phyloP scores from a whole-genome alignment of 2,888 invertebrate genomes.

The Blastobasis lacticolella region DNA sequence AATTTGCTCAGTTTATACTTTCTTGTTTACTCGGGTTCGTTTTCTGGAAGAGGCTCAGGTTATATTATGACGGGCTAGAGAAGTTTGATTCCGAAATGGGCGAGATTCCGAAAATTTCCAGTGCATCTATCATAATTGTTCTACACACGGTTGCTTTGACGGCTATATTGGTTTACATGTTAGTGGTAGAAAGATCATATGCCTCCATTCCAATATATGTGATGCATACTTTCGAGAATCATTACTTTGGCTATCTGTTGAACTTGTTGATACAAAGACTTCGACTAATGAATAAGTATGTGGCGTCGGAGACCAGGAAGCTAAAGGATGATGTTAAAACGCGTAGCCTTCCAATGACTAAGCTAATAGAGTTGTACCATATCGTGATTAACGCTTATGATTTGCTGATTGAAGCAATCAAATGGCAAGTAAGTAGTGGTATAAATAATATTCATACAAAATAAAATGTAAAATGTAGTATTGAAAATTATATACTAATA shows the following conservation, averaged over 20 bases:
- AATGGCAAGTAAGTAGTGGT: conserved; percentile 45
- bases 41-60: conserved; percentile 27
- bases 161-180: conserved; percentile 7
- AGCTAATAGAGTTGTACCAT: conserved; percentile 43
- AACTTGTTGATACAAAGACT: conserved; percentile 36
- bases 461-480: background rate
- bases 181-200: conserved; percentile 2
- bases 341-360: conserved; percentile 23
- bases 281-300: conserved; percentile 36
- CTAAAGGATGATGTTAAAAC: conserved; percentile 20
- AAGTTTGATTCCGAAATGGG: conserved; percentile 36
- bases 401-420: conserved; percentile 40
- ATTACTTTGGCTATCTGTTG: conserved; percentile 41
- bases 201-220: conserved; percentile 20
- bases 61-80: conserved; percentile 31
- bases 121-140: conserved; percentile 27
- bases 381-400: conserved; percentile 38
- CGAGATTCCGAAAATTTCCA: conserved; percentile 28
- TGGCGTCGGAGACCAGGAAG: conserved; percentile 28
- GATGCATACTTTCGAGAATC: conserved; percentile 29
- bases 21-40: conserved; percentile 22
- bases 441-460: background rate
- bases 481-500: background rate
- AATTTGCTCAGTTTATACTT: conserved; percentile 18
- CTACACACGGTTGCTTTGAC: conserved; percentile 19